Percentiles rank a stretch among this genome's conserved stretches.
Evolutionary conservation across 2,113 vertebrate species (phyloP).

Genomic region (Numida meleagris): DNA sequence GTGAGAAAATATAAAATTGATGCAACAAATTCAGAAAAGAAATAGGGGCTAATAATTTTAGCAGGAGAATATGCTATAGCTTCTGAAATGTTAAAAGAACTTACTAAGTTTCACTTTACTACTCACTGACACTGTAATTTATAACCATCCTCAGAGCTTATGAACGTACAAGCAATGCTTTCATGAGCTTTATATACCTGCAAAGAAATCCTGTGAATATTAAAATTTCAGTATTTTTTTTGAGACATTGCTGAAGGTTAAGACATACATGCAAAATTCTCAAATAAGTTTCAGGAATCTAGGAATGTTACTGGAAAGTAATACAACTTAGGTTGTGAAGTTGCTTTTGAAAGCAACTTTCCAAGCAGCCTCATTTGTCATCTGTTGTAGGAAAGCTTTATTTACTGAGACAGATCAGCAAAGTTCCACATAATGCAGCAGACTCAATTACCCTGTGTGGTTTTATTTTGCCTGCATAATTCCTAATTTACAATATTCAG

Average conservation of each 20-base stretch:
- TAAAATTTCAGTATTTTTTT: background rate
- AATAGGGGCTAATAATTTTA: background rate
- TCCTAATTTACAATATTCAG: conserved; percentile 1
- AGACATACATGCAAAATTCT: background rate
- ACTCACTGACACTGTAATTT: background rate
- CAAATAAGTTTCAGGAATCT: background rate
- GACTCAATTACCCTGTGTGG: background rate
- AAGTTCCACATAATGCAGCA: background rate
- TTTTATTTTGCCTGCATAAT: conserved; percentile 14
- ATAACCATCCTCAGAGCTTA: background rate
- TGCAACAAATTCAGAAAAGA: background rate
- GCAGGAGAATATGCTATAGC: background rate
- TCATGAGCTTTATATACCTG: background rate
- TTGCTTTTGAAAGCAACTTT: background rate
- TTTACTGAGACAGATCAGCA: background rate
- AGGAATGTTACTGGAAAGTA: background rate
- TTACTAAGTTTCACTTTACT: background rate
- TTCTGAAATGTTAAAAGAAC: background rate
- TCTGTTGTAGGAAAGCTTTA: background rate
- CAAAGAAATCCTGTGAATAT: background rate
- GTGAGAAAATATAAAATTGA: background rate
- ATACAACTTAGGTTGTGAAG: background rate
- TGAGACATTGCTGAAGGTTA: background rate
- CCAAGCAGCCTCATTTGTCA: conserved; percentile 4
- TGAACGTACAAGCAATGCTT: background rate